Conservation (phyloP, 2,888 invertebrate genomes). For the Ormyrus rosae region DNA sequence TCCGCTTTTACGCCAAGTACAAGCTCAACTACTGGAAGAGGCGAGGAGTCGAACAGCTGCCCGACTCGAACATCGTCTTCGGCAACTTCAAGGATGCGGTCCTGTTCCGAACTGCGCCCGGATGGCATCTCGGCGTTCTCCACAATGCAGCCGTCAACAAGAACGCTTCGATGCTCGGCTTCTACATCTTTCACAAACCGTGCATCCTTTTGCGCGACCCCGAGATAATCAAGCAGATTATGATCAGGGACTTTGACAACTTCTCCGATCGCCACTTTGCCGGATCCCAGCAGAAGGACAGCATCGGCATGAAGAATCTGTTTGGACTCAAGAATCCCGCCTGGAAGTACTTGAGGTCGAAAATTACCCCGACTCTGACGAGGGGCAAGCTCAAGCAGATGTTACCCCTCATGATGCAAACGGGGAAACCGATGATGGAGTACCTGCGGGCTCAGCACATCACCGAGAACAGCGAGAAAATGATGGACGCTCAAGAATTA, state of each 20-base stretch:
- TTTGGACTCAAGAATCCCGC: conserved; percentile 76
- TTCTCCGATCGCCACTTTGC: conserved; percentile 76
- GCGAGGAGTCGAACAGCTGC: conserved; percentile 66
- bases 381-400: conserved; percentile 78
- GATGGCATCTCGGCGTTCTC: conserved; percentile 66
- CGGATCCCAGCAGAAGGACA: conserved; percentile 73
- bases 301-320: conserved; percentile 73
- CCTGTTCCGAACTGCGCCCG: conserved; percentile 67
- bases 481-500: conserved; percentile 67
- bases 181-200: conserved; percentile 77
- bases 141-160: conserved; percentile 61
- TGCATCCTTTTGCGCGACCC: conserved; percentile 76
- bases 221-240: conserved; percentile 75
- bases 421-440: conserved; percentile 68
- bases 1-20: conserved; percentile 60
- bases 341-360: conserved; percentile 78
- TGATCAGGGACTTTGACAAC: conserved; percentile 76
- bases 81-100: conserved; percentile 69
- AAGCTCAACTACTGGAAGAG: conserved; percentile 69
- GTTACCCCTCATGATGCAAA: conserved; percentile 76
- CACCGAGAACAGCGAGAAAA: conserved; percentile 56
- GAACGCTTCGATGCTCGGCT: conserved; percentile 73
- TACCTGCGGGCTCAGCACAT: conserved; percentile 59
- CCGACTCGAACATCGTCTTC: conserved; percentile 63
- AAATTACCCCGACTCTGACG: conserved; percentile 78